A percentile compares a stretch with the other conserved stretches of the same genome.
phyloP scores from a whole-genome alignment of 1,140 invertebrate species.

The Aethina tumida region DNA sequence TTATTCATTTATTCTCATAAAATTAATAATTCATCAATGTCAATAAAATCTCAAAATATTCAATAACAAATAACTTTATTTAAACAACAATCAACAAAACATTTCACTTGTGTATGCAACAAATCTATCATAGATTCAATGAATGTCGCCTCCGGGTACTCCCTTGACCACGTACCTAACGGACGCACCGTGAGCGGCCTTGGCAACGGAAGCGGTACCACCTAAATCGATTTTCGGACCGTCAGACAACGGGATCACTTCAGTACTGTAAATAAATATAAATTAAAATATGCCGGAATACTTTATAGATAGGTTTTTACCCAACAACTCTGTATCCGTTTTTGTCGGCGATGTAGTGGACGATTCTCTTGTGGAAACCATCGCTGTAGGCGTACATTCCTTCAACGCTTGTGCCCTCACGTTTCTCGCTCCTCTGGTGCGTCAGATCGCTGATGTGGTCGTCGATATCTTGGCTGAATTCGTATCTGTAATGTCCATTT shows the following conservation, averaged over 20 bases:
- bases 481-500: slow-evolving; percentile 41
- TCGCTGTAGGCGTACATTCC: slow-evolving; percentile 48
- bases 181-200: slow-evolving; percentile 31
- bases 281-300: too few species aligned
- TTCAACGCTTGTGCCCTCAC: slow-evolving; percentile 40
- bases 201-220: slow-evolving; percentile 38
- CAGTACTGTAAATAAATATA: slow-evolving; percentile 11
- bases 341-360: slow-evolving; percentile 47
- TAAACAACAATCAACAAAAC: too few species aligned
- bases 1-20: too few species aligned
- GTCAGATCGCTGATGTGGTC: slow-evolving; percentile 43
- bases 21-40: too few species aligned
- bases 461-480: slow-evolving; percentile 38
- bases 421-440: slow-evolving; percentile 38
- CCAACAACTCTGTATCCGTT: slow-evolving; percentile 45
- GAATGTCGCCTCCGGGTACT: too few species aligned
- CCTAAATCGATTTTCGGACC: slow-evolving; percentile 38
- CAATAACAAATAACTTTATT: too few species aligned
- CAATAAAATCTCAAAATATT: too few species aligned
- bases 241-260: slow-evolving; percentile 36
- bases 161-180: slow-evolving; percentile 31
- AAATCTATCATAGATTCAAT: too few species aligned
- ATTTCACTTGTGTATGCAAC: too few species aligned
- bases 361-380: slow-evolving; percentile 42
- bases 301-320: too few species aligned